phyloP scores from a whole-genome alignment of 2,797 vertebrate genomes.

The Aulostomus chinensis region DNA sequence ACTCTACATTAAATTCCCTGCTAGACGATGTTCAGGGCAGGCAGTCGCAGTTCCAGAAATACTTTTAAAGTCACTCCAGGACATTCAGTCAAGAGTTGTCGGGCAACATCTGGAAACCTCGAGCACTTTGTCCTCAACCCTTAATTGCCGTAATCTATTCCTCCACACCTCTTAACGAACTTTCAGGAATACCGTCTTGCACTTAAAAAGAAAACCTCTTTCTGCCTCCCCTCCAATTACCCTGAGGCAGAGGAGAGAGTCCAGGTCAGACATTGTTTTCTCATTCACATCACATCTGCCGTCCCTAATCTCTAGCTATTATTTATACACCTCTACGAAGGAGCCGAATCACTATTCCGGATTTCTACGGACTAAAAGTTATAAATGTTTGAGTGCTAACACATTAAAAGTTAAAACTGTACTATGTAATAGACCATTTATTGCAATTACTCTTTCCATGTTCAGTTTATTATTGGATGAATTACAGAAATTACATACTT shows the following conservation, averaged over 20 bases:
- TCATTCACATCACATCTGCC: conserved; percentile 2
- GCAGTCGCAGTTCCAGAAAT: too few species aligned
- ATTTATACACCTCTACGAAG: conserved; percentile 1
- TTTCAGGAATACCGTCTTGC: conserved; percentile 23
- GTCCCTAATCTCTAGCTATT: conserved; percentile 7
- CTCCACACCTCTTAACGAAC: conserved; percentile 27
- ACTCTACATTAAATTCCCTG: too few species aligned
- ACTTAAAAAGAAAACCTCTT: too few species aligned
- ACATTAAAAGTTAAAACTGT: not conserved
- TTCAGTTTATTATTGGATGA: too few species aligned
- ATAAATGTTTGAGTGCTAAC: not conserved
- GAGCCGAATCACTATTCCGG: not conserved
- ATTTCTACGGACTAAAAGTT: not conserved
- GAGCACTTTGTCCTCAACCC: conserved; percentile 24
- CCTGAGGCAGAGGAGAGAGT: conserved; percentile 14
- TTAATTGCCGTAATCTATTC: conserved; percentile 23
- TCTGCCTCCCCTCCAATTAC: conserved; percentile 11
- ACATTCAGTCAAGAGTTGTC: conserved; percentile 5
- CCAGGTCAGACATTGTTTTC: conserved; percentile 16
- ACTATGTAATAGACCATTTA: not conserved
- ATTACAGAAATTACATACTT: too few species aligned
- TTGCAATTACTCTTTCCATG: not conserved
- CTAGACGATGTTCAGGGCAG: too few species aligned
- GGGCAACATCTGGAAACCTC: conserved; percentile 16
- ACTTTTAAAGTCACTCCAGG: conserved; percentile 7